Evolutionary conservation across 2,113 vertebrate genomes (phyloP).

Genomic region (Heliornis fulica): DNA sequence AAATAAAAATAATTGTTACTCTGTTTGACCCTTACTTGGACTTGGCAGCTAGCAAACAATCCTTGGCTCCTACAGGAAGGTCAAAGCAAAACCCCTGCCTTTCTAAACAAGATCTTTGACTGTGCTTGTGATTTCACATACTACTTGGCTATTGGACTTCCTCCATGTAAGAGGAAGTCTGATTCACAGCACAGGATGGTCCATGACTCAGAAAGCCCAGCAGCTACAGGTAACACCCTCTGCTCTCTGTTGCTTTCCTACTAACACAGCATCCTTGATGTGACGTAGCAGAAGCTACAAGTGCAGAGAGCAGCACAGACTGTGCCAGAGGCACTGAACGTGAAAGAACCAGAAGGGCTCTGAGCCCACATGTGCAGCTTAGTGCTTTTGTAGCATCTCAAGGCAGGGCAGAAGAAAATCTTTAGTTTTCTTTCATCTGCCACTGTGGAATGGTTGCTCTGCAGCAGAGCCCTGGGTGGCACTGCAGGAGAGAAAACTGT

Average conservation of each 20-base stretch:
- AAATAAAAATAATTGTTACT: not conserved
- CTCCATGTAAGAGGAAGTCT: not conserved
- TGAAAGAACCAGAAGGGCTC: not conserved
- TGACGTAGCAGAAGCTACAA: not conserved
- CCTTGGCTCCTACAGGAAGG: not conserved
- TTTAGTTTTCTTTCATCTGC: not conserved
- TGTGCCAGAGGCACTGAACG: not conserved
- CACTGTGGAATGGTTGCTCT: not conserved
- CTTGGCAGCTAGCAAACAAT: not conserved
- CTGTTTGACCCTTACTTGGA: accelerated
- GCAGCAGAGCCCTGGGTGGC: not conserved
- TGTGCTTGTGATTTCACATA: not conserved
- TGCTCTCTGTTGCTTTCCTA: not conserved
- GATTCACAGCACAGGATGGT: not conserved
- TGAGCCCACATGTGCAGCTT: accelerated
- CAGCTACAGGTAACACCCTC: not conserved
- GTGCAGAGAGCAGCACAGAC: not conserved
- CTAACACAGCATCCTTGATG: not conserved
- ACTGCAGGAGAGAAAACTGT: not conserved
- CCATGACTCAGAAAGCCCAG: not conserved
- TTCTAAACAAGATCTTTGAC: not conserved
- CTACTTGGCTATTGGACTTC: not conserved
- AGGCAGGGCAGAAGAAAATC: not conserved
- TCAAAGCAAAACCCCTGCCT: not conserved
- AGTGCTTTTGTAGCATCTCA: not conserved